Base-by-base conservation (phyloP, 1,140 invertebrate species). In the Olivierus martensii region DNA sequence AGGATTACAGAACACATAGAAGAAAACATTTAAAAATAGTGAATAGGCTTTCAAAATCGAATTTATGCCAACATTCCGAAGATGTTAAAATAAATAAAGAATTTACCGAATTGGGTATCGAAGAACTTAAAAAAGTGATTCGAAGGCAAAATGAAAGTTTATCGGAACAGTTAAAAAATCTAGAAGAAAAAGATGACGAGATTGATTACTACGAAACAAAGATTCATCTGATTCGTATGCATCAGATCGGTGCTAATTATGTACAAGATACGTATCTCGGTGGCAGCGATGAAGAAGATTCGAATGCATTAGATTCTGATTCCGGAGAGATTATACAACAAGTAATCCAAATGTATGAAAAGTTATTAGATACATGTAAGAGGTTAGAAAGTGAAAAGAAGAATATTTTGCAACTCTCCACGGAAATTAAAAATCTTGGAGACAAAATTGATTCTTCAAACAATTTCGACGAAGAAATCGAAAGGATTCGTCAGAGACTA, bases 111-210 rank as follows among this genome's bases (percentile, higher is more conserved):
- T 28, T 28, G 28, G 9, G 28, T 9, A 28, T 28, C 28, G 81
- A 85, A 52, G 73, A 78, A 53, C 72, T 87, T 14, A 76, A 84
- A 52, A 80, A 82, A 58, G 73, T 84, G 54, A 83, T 87, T 54
- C 71, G 85, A 52, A 78, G 79, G n/a, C 83, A 87, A 70, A 83
- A 82, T 60, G 78, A 82, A 64, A 82, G 81, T n/a, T 83, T 87
- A 55, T 77, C 83, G 59, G 76, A 77, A 52, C 81, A 87, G 65
- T 70, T 83, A 52, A 59, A 63, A 44, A 66, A 69, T 60, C 71
- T 75, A 44, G 73, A 82, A 55, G 80, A 86, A 57, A 82, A 83
- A 63, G 84, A 87, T 63, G 76, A 79, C 58, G 75, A 83, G 59
- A 87, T 88, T 57, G 78, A 80, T 28, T 74, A 76, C 51, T 75